These are phyloP conservation scores for Gallinago stenura DNA, from an alignment of 2,797 vertebrate genomes.

Conservation along the genomic window DNA sequence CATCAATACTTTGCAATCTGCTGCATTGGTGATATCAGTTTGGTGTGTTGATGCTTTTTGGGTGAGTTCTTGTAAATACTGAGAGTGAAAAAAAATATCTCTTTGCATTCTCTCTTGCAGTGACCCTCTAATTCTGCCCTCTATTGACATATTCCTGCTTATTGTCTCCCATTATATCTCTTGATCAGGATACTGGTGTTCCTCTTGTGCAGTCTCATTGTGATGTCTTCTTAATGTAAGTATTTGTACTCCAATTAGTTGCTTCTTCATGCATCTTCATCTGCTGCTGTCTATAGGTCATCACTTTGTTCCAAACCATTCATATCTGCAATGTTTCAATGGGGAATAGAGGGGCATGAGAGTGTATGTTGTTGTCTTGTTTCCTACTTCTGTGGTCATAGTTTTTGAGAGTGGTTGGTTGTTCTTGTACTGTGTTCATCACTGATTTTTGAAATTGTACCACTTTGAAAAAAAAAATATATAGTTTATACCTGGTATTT, in stretches of 20 bases:
- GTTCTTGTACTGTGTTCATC: neutral
- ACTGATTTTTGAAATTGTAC: constrained; percentile 30
- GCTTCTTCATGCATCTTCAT: constrained; percentile 40
- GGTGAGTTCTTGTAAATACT: neutral
- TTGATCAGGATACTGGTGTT: constrained; percentile 60
- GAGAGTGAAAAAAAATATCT: constrained; percentile 13
- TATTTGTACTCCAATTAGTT: constrained; percentile 51
- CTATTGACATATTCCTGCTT: constrained; percentile 54
- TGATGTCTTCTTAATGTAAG: constrained; percentile 69
- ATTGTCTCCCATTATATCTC: constrained; percentile 67
- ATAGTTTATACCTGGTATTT: neutral
- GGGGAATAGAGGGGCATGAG: constrained; percentile 15
- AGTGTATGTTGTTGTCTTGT: constrained; percentile 31
- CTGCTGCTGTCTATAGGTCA: constrained; percentile 4
- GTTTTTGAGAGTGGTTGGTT: constrained; percentile 36
- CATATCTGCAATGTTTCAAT: neutral
- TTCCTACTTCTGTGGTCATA: constrained; percentile 49
- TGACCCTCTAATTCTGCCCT: constrained; percentile 27
- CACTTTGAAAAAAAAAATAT: neutral
- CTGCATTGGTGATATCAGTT: neutral
- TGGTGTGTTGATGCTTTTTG: neutral
- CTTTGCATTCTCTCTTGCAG: constrained; percentile 53
- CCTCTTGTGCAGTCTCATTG: constrained; percentile 51
- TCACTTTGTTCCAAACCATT: constrained; percentile 47
- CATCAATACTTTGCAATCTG: neutral